Conservation (phyloP, 2,888 invertebrate species). For the Chirona hameri region DNA sequence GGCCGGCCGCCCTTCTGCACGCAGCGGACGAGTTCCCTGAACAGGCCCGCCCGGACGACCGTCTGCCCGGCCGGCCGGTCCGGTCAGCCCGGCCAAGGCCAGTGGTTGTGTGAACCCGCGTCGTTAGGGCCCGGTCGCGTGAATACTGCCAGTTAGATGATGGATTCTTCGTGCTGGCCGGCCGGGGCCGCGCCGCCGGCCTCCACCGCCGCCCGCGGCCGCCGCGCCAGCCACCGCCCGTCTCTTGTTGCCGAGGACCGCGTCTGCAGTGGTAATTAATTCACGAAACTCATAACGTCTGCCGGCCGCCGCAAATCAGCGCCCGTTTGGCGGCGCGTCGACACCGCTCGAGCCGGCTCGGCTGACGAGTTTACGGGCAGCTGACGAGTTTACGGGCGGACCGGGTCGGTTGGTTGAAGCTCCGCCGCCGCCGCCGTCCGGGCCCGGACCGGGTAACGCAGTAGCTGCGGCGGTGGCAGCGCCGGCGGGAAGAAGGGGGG, state of each 20-base stretch:
- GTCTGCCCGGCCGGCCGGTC: not conserved
- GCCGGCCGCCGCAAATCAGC: not conserved
- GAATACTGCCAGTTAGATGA: conserved; percentile 25
- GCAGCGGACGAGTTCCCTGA: not conserved
- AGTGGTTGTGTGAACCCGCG: not conserved
- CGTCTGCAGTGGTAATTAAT: not conserved
- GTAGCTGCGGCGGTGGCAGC: no score
- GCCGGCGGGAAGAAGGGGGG: no score
- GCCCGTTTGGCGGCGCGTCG: not conserved
- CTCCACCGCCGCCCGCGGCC: not conserved
- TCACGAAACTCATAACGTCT: not conserved
- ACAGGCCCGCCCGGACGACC: not conserved
- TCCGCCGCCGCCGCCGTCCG: no score
- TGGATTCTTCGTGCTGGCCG: conserved; percentile 1
- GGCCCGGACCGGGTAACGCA: no score
- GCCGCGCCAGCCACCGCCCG: not conserved
- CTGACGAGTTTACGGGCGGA: no score
- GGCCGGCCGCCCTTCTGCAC: not conserved
- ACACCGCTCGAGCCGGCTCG: no score
- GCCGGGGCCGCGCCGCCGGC: not conserved
- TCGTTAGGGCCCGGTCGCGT: conserved; percentile 13
- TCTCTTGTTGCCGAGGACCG: not conserved
- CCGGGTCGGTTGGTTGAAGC: no score
- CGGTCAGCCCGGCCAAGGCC: not conserved
- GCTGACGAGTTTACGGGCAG: no score